Evolutionary conservation across 2,888 invertebrate genomes (phyloP).

Genomic region (Odontothrips loti): DNA sequence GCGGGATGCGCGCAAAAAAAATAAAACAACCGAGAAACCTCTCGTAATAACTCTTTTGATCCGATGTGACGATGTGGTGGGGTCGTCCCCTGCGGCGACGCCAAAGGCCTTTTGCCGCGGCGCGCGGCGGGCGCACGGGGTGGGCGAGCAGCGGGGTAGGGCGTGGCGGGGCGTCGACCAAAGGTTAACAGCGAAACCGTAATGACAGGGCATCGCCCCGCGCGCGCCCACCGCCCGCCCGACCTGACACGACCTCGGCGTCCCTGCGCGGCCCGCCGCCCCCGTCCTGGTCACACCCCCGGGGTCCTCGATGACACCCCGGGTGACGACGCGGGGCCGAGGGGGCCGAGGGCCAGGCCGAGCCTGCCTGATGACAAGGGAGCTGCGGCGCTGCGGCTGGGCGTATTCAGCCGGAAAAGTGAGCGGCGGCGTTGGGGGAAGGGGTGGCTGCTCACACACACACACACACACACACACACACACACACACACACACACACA

Average conservation of each 20-base stretch:
- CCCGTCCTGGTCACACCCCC: slow-evolving; percentile 24
- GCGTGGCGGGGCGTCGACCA: slow-evolving; percentile 48
- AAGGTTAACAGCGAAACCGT: slow-evolving; percentile 10
- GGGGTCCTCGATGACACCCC: slow-evolving; percentile 27
- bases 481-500: too few relatives aligned
- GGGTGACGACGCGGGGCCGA: background rate
- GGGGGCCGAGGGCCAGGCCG: background rate
- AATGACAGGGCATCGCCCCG: background rate
- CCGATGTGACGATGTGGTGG: slow-evolving; percentile 16
- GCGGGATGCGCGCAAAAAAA: background rate
- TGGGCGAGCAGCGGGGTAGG: slow-evolving; percentile 50
- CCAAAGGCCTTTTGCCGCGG: slow-evolving; percentile 43
- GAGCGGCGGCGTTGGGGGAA: background rate
- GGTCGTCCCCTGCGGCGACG: slow-evolving; percentile 44
- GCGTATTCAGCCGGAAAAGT: slow-evolving; percentile 24
- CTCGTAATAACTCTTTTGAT: slow-evolving; percentile 1
- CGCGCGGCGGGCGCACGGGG: too few relatives aligned
- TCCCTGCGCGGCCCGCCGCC: background rate
- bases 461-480: too few relatives aligned
- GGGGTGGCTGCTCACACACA: too few relatives aligned
- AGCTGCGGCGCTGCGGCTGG: background rate
- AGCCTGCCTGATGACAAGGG: background rate
- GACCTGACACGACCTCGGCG: background rate
- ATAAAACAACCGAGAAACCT: background rate
- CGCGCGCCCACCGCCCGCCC: background rate